Evolutionary conservation across 2,797 vertebrate genomes (phyloP).

Genomic region (Myotis myotis): DNA sequence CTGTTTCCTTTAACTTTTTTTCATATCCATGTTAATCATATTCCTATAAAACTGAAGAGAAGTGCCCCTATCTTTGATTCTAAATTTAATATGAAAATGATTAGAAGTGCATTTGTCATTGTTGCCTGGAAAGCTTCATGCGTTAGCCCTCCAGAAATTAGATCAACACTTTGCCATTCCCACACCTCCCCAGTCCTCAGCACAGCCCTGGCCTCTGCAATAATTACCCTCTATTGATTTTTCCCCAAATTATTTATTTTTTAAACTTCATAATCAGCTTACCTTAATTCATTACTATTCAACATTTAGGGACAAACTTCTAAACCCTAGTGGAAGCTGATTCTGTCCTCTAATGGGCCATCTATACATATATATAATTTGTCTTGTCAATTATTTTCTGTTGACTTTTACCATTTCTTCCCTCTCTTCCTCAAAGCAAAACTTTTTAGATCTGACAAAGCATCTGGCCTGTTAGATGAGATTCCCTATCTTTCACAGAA

Average conservation of each 20-base stretch:
- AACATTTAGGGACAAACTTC: constrained; percentile 60
- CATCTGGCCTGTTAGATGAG: constrained; percentile 30
- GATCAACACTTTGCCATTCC: constrained; percentile 37
- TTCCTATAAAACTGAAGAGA: constrained; percentile 63
- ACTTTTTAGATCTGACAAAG: constrained; percentile 14
- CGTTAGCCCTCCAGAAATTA: constrained; percentile 59
- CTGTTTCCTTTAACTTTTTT: constrained; percentile 76
- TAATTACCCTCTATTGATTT: constrained; percentile 37
- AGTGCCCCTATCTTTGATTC: constrained; percentile 47
- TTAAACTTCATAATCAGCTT: constrained; percentile 72
- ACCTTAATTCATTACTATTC: constrained; percentile 72
- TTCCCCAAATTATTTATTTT: constrained; percentile 74
- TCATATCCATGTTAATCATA: constrained; percentile 79
- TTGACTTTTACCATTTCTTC: constrained; percentile 12
- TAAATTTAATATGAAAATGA: constrained; percentile 70
- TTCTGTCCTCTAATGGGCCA: background rate
- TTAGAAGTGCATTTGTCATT: constrained; percentile 66
- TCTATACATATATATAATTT: background rate
- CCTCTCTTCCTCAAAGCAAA: constrained; percentile 44
- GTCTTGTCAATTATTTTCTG: constrained; percentile 32
- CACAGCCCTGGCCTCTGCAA: background rate
- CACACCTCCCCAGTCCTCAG: background rate
- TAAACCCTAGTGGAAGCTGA: background rate
- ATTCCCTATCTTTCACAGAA: constrained; percentile 16
- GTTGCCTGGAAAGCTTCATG: constrained; percentile 35